Evolutionary conservation across 2,888 invertebrate species (phyloP).

Genomic region (Herminia tarsipennalis): DNA sequence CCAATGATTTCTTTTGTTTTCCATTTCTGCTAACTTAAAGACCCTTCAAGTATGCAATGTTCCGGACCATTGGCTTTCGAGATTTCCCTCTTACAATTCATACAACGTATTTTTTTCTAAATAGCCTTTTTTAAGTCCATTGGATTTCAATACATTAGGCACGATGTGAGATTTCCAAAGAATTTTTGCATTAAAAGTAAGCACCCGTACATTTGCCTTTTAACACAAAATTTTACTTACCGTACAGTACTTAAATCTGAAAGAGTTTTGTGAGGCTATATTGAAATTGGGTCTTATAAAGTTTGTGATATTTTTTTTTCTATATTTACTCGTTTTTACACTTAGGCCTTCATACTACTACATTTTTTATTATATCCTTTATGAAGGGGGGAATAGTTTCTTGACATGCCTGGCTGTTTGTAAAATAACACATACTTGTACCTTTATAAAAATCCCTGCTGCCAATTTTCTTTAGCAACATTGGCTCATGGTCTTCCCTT

Average conservation of each 20-base stretch:
- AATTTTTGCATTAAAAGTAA: slow-evolving; percentile 7
- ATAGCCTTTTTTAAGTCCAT: slow-evolving; percentile 30
- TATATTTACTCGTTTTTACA: too few relatives aligned
- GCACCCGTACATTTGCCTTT: slow-evolving; percentile 5
- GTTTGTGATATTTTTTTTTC: too few relatives aligned
- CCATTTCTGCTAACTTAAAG: slow-evolving; percentile 42
- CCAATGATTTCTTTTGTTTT: slow-evolving; percentile 56
- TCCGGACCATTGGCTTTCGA: slow-evolving; percentile 49
- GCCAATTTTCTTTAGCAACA: slow-evolving; percentile 81
- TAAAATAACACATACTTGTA: too few relatives aligned
- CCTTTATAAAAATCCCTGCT: slow-evolving; percentile 76
- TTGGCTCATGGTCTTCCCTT: slow-evolving; percentile 89
- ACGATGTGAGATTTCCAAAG: slow-evolving; percentile 16
- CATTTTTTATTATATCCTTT: too few relatives aligned
- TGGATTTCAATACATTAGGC: slow-evolving; percentile 38
- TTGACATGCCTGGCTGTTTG: too few relatives aligned
- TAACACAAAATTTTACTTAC: slow-evolving; percentile 10
- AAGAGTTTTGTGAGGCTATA: slow-evolving; percentile 3
- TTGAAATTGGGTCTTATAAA: too few relatives aligned
- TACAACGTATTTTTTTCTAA: slow-evolving; percentile 36
- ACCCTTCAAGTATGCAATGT: slow-evolving; percentile 44
- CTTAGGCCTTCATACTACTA: too few relatives aligned
- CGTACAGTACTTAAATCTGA: slow-evolving; percentile 3
- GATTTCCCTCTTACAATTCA: slow-evolving; percentile 42
- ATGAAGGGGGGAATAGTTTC: too few relatives aligned